A percentile compares a stretch with the other conserved stretches of the same genome.
phyloP scores from a whole-genome alignment of 2,113 vertebrate genomes.

The Smithornis capensis region DNA sequence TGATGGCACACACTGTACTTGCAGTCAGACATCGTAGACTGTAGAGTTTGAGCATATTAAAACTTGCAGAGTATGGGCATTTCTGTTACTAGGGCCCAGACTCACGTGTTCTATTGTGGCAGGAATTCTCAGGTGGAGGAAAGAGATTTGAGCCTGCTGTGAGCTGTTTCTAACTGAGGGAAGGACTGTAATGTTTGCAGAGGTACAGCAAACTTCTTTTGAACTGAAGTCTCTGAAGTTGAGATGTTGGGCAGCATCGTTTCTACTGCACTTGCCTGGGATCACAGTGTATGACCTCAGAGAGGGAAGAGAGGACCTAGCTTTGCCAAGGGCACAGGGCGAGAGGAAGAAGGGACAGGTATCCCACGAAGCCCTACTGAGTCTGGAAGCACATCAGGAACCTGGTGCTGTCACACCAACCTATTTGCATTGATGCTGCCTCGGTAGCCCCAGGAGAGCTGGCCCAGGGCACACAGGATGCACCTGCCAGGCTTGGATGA shows the following conservation, averaged over 20 bases:
- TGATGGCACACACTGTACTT: neutral
- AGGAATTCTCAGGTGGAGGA: neutral
- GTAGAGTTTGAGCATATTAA: neutral
- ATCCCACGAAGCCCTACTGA: neutral
- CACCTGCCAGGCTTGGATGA: neutral
- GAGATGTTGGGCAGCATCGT: rapidly evolving
- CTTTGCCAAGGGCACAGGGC: neutral
- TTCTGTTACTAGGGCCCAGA: neutral
- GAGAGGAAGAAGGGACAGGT: neutral
- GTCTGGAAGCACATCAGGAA: neutral
- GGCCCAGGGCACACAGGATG: rapidly evolving
- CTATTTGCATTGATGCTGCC: rapidly evolving
- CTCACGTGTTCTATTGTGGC: rapidly evolving
- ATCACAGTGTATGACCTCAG: rapidly evolving
- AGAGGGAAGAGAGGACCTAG: neutral
- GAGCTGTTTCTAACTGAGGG: neutral
- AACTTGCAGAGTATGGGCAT: neutral
- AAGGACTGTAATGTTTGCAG: neutral
- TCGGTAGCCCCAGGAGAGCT: neutral
- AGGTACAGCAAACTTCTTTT: neutral
- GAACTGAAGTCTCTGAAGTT: neutral
- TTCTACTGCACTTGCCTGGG: neutral
- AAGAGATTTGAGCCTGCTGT: rapidly evolving
- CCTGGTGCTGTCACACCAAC: neutral
- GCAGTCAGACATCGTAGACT: neutral